phyloP scores from a whole-genome alignment of 1,140 invertebrate genomes.

The Drosophila busckii region DNA sequence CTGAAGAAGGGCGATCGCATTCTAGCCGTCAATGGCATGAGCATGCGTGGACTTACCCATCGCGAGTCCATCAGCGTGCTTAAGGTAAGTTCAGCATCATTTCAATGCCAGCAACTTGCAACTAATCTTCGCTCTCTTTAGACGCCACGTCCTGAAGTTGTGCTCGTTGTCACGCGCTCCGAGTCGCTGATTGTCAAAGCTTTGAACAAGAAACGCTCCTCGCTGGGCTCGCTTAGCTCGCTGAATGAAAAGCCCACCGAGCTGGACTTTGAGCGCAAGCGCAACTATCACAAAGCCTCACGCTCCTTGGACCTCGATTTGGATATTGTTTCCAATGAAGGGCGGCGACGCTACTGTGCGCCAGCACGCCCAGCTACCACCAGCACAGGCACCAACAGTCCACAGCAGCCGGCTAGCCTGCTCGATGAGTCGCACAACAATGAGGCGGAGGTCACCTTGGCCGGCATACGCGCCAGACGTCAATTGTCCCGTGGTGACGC shows the following conservation, averaged over 20 bases:
- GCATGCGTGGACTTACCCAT: slow-evolving; percentile 89
- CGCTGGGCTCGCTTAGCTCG: slow-evolving; percentile 73
- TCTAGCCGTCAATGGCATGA: slow-evolving; percentile 92
- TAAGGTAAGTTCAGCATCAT: slow-evolving; percentile 82
- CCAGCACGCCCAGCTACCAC: slow-evolving; percentile 40
- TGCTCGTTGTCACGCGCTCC: slow-evolving; percentile 82
- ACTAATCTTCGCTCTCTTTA: slow-evolving; percentile 43
- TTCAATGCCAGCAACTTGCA: not conserved
- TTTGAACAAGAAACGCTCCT: slow-evolving; percentile 74
- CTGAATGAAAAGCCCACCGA: slow-evolving; percentile 73
- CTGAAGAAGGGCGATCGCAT: slow-evolving; percentile 93
- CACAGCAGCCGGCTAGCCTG: slow-evolving; percentile 56
- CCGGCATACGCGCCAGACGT: slow-evolving; percentile 59
- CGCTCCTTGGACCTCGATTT: slow-evolving; percentile 72
- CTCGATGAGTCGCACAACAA: slow-evolving; percentile 34
- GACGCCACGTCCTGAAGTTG: slow-evolving; percentile 84
- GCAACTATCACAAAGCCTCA: slow-evolving; percentile 74
- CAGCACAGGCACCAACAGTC: slow-evolving; percentile 63
- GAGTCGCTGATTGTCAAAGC: slow-evolving; percentile 71
- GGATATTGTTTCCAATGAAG: slow-evolving; percentile 72
- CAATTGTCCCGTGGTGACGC: slow-evolving; percentile 68
- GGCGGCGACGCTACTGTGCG: slow-evolving; percentile 11
- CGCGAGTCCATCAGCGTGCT: slow-evolving; percentile 90
- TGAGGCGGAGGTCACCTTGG: slow-evolving; percentile 61
- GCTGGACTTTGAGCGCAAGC: slow-evolving; percentile 66